phyloP scores from a whole-genome alignment of 1,140 invertebrate genomes.

The Panagrolaimus sp. region DNA sequence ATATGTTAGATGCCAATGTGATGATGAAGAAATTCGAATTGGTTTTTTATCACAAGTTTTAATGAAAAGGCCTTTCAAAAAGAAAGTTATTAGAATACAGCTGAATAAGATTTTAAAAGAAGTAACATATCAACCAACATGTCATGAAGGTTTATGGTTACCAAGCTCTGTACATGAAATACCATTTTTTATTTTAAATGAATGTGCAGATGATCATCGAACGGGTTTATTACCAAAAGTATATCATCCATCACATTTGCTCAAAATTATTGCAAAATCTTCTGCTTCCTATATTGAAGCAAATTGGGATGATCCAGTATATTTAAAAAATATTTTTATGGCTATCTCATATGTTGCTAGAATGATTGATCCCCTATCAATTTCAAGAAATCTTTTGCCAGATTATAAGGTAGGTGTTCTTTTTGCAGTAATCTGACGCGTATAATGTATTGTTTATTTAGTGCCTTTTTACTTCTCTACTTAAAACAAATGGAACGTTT shows the following conservation, averaged over 20 bases:
- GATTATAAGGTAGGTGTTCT: constrained; percentile 5
- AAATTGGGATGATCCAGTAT: constrained; percentile 7
- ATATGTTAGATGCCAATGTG: background rate
- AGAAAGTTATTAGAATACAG: background rate
- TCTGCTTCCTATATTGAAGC: background rate
- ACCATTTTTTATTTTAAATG: constrained; percentile 8
- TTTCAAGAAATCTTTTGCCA: background rate
- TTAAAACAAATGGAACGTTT: constrained; percentile 9
- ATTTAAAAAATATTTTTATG: background rate
- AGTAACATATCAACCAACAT: background rate
- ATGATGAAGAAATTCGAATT: constrained; percentile 1
- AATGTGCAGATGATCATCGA: constrained; percentile 3
- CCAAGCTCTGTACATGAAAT: background rate
- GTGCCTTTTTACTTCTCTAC: constrained; percentile 8
- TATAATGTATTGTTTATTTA: too few relatives aligned
- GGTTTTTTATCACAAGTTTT: background rate
- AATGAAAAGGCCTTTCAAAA: constrained; percentile 1
- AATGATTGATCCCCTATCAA: constrained; percentile 7
- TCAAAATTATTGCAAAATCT: background rate
- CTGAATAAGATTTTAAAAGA: background rate
- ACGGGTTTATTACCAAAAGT: background rate
- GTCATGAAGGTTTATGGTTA: background rate
- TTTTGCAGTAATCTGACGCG: background rate
- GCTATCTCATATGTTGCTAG: background rate
- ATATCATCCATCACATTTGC: background rate